phyloP scores from a whole-genome alignment of 2,888 invertebrate genomes.

The Sarcophaga caerulescens region DNA sequence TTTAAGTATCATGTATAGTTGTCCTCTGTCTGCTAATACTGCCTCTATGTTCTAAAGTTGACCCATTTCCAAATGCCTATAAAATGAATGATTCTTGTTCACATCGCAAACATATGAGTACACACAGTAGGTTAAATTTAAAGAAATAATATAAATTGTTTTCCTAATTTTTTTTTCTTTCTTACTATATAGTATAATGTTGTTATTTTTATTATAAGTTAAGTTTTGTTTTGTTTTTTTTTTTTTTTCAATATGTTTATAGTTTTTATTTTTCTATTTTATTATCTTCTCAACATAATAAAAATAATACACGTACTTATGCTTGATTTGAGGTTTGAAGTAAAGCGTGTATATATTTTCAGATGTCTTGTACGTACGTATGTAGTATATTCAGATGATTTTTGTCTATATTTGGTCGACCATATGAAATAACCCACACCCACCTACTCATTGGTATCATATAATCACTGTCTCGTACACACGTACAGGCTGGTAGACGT shows the following conservation, averaged over 20 bases:
- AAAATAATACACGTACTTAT: neutral
- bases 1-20: too few species aligned
- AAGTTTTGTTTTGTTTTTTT: neutral
- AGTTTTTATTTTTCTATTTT: conserved; percentile 2
- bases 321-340: neutral
- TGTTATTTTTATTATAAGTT: too few species aligned
- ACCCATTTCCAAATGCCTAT: too few species aligned
- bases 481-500: neutral
- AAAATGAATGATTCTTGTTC: too few species aligned
- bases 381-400: neutral
- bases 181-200: too few species aligned
- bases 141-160: too few species aligned
- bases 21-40: too few species aligned
- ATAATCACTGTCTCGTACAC: neutral
- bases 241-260: conserved; percentile 9
- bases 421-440: conserved; percentile 39
- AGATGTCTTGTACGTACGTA: neutral
- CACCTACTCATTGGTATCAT: neutral
- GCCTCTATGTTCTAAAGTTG: too few species aligned
- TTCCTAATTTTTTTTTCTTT: too few species aligned
- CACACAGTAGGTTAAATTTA: neutral
- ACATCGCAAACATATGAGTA: neutral
- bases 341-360: neutral
- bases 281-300: neutral
- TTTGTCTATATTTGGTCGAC: neutral